These are phyloP conservation scores for Chelonus insularis DNA, from an alignment of 1,140 invertebrate genomes.

Conservation along the genomic window DNA sequence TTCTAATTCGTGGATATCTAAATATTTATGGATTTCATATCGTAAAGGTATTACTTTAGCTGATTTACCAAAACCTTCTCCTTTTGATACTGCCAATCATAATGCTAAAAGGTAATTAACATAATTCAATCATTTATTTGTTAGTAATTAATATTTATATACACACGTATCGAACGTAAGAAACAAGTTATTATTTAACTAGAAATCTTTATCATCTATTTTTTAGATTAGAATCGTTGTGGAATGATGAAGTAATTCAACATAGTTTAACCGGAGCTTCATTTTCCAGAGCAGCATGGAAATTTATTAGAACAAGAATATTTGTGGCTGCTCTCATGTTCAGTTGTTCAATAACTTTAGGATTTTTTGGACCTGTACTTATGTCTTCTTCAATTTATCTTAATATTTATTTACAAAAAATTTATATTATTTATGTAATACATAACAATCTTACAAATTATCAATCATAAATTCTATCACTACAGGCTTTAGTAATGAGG, in stretches of 20 bases:
- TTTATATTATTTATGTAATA: no score
- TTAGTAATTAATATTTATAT: no score
- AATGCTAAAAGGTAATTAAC: slow-evolving; percentile 54
- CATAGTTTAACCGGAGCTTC: slow-evolving; percentile 61
- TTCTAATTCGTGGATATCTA: slow-evolving; percentile 65
- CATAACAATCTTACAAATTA: no score
- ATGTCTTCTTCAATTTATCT: slow-evolving; percentile 1
- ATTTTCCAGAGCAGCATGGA: slow-evolving; percentile 60
- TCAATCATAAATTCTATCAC: no score
- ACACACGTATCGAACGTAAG: no score
- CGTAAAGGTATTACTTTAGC: slow-evolving; percentile 53
- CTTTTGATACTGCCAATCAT: slow-evolving; percentile 60
- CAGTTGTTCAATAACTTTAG: slow-evolving; percentile 60
- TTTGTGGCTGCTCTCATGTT: slow-evolving; percentile 61
- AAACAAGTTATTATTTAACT: slow-evolving; percentile 2
- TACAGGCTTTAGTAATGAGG: slow-evolving; percentile 64
- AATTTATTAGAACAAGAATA: slow-evolving; percentile 63
- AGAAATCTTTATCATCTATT: background rate
- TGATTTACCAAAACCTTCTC: slow-evolving; percentile 60
- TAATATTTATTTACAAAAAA: no score
- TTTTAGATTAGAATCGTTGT: slow-evolving; percentile 58
- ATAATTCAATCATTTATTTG: background rate
- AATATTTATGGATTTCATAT: slow-evolving; percentile 64
- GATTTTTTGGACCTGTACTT: slow-evolving; percentile 68
- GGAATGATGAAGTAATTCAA: slow-evolving; percentile 68